These are phyloP conservation scores for Harpagifer antarcticus DNA, from an alignment of 2,797 vertebrate genomes.

Conservation along the genomic window DNA sequence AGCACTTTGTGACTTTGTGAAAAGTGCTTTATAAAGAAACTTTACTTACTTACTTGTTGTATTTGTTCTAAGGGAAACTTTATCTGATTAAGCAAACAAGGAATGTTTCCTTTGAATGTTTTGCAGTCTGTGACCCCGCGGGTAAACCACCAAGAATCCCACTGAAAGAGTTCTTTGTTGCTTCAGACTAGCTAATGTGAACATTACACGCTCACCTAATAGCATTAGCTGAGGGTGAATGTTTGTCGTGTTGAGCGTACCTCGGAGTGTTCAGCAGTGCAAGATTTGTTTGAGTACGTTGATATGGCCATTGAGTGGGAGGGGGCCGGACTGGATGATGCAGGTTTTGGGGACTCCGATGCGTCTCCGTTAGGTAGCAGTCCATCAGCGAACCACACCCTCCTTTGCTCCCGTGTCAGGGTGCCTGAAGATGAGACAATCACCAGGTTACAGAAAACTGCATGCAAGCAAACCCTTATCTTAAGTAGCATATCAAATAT, in stretches of 20 bases:
- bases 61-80: conserved; percentile 11
- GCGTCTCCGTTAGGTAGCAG: conserved; percentile 95
- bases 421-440: conserved; percentile 63
- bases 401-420: conserved; percentile 93
- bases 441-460: not conserved
- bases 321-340: conserved; percentile 83
- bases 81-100: conserved; percentile 18
- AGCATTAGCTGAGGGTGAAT: conserved; percentile 36
- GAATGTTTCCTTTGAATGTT: conserved; percentile 41
- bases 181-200: conserved; percentile 13
- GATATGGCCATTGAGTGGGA: conserved; percentile 87
- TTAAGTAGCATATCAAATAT: not conserved
- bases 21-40: no score
- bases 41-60: not conserved
- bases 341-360: conserved; percentile 90
- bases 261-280: conserved; percentile 86
- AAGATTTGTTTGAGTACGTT: conserved; percentile 88
- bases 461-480: not conserved
- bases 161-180: conserved; percentile 55
- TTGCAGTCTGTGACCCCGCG: conserved; percentile 12
- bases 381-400: conserved; percentile 98
- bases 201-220: conserved; percentile 32
- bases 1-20: no score
- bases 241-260: conserved; percentile 73
- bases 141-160: conserved; percentile 22